These are phyloP conservation scores for Tylochromis polylepis DNA, from an alignment of 2,113 vertebrate genomes.

Conservation along the genomic window DNA sequence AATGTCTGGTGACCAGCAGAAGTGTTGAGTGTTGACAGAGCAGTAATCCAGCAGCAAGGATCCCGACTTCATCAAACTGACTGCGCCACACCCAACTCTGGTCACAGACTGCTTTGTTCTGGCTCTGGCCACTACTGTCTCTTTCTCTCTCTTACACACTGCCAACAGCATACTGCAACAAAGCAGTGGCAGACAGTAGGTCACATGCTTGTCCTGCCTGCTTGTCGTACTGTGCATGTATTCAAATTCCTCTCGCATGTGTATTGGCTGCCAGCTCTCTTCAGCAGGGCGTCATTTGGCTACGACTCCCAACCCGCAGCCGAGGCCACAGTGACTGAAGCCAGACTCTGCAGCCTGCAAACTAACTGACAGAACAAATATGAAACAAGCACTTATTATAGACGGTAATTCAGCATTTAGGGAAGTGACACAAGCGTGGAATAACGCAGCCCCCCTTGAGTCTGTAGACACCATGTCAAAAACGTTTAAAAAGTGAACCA, in stretches of 20 bases:
- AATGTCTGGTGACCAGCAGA: not conserved
- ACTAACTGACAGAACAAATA: constrained; percentile 17
- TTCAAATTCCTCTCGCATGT: constrained; percentile 39
- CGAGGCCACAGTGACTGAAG: constrained; percentile 4
- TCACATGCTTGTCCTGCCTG: constrained; percentile 22
- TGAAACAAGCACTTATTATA: constrained; percentile 33
- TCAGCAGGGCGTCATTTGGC: constrained; percentile 23
- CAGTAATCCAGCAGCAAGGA: not conserved
- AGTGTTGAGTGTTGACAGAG: not conserved
- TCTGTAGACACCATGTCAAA: not conserved
- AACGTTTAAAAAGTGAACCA: not conserved
- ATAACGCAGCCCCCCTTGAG: not conserved
- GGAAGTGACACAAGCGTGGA: not conserved
- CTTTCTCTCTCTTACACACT: not conserved
- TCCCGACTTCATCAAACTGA: constrained; percentile 20
- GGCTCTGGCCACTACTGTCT: constrained; percentile 20
- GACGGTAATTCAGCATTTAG: not conserved
- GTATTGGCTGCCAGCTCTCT: constrained; percentile 10
- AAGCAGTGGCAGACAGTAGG: constrained; percentile 28
- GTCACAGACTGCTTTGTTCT: constrained; percentile 62
- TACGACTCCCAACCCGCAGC: not conserved
- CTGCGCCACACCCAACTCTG: constrained; percentile 49
- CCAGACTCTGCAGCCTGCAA: constrained; percentile 22
- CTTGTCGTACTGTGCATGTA: not conserved
- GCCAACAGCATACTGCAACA: constrained; percentile 24